phyloP scores from a whole-genome alignment of 2,113 vertebrate genomes.

The Nothoprocta perdicaria region DNA sequence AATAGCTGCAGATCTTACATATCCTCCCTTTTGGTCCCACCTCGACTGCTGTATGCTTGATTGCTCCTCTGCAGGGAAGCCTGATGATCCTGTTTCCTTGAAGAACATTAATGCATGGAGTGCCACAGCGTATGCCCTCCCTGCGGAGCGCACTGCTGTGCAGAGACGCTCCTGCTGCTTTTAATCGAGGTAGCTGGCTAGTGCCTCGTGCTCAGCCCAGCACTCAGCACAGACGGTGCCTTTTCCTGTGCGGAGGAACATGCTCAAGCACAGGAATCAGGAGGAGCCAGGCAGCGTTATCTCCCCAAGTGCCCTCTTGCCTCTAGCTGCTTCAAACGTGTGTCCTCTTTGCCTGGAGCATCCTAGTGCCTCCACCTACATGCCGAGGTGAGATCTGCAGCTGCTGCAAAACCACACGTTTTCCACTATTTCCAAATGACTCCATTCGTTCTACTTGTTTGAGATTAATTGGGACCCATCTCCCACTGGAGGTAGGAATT shows the following conservation, averaged over 20 bases:
- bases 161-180: conserved; percentile 23
- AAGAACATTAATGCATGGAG: conserved; percentile 33
- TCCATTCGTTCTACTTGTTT: not conserved
- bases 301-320: not conserved
- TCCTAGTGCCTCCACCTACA: accelerated
- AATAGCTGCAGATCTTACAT: not conserved
- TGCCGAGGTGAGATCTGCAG: not conserved
- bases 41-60: not conserved
- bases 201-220: not conserved
- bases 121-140: conserved; percentile 13
- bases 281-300: not conserved
- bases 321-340: not conserved
- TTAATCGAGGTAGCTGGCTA: not conserved
- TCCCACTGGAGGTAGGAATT: not conserved
- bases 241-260: not conserved
- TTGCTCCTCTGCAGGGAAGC: conserved; percentile 57
- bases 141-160: conserved; percentile 15
- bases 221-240: not conserved
- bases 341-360: not conserved
- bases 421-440: not conserved
- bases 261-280: not conserved
- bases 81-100: conserved; percentile 28
- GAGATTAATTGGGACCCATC: not conserved
- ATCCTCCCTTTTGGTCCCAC: not conserved
- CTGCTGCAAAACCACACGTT: not conserved